These are phyloP conservation scores for Vandiemenella viatica DNA, from an alignment of 2,888 invertebrate genomes.

Conservation along the genomic window DNA sequence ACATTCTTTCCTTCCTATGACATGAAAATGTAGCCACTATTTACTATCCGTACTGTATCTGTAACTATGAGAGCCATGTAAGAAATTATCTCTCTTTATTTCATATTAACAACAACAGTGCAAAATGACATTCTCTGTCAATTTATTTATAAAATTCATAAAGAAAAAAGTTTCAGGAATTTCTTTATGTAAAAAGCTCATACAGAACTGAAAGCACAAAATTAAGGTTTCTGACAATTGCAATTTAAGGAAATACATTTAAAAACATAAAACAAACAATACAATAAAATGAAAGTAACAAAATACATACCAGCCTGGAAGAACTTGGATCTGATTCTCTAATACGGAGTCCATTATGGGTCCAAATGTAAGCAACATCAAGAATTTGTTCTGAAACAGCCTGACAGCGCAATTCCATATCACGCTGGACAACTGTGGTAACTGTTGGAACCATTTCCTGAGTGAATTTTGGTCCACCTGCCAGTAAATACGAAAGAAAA, in stretches of 20 bases:
- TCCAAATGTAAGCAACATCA: constrained; percentile 87
- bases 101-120: too few species aligned
- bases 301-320: constrained; percentile 13
- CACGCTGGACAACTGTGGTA: constrained; percentile 49
- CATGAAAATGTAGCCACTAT: too few species aligned
- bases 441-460: constrained; percentile 51
- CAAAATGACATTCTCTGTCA: too few species aligned
- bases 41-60: too few species aligned
- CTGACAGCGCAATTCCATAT: constrained; percentile 63
- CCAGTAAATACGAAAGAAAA: background rate
- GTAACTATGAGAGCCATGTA: too few species aligned
- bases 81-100: too few species aligned
- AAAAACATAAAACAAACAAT: background rate
- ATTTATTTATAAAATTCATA: too few species aligned
- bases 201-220: too few species aligned
- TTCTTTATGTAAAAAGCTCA: too few species aligned
- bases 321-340: constrained; percentile 47
- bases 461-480: constrained; percentile 59
- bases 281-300: background rate
- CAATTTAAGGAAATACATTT: background rate
- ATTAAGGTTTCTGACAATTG: too few species aligned
- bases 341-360: constrained; percentile 66
- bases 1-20: too few species aligned
- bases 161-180: too few species aligned
- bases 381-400: constrained; percentile 72